phyloP scores from a whole-genome alignment of 2,113 vertebrate species.

The Cavia porcellus region DNA sequence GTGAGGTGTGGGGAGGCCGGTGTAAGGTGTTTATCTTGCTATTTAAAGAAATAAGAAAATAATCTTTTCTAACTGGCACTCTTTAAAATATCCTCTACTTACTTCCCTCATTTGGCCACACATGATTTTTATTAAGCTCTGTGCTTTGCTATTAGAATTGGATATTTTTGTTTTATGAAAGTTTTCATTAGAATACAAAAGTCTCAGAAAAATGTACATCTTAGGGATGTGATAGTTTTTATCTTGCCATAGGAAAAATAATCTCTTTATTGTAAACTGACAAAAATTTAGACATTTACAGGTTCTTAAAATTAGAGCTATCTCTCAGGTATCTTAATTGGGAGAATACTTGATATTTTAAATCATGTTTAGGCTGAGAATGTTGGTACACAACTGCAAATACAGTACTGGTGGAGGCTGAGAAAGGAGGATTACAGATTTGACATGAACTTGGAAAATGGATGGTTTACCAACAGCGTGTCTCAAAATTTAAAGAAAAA shows the following conservation, averaged over 20 bases:
- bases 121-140: background rate
- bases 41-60: conserved; percentile 21
- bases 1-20: accelerated
- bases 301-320: background rate
- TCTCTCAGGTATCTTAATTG: background rate
- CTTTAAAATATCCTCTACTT: background rate
- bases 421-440: background rate
- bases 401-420: background rate
- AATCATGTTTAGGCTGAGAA: background rate
- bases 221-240: background rate
- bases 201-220: background rate
- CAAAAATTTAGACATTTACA: background rate
- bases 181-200: background rate
- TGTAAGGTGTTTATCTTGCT: background rate
- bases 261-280: background rate
- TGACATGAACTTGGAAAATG: background rate
- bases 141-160: background rate
- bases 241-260: background rate
- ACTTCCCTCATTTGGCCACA: background rate
- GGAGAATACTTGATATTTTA: background rate
- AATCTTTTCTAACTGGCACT: background rate
- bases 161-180: background rate
- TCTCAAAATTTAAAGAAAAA: background rate
- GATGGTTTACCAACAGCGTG: background rate
- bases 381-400: background rate